phyloP scores from a whole-genome alignment of 2,888 invertebrate genomes.

The Xiphydria camelus region DNA sequence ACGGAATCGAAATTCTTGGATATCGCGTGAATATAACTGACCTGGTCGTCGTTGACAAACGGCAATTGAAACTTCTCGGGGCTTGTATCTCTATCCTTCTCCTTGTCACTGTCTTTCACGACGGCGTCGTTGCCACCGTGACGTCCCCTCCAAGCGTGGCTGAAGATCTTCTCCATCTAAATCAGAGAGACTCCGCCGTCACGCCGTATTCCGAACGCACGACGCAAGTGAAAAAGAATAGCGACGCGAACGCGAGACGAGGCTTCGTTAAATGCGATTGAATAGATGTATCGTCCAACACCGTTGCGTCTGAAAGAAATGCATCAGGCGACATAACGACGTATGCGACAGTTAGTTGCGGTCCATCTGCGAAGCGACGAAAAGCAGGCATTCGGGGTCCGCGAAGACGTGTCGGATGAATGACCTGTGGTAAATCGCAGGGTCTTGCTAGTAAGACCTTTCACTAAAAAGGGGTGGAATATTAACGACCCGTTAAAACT shows the following conservation, averaged over 20 bases:
- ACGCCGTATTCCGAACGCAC: background rate
- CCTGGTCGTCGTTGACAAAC: constrained; percentile 39
- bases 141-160: constrained; percentile 86
- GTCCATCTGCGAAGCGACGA: no score
- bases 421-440: no score
- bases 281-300: constrained; percentile 2
- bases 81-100: constrained; percentile 23
- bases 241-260: background rate
- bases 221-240: constrained; percentile 1
- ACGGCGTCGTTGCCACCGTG: constrained; percentile 59
- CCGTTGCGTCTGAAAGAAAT: constrained; percentile 4
- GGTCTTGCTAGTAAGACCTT: no score
- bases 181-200: constrained; percentile 7
- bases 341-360: no score
- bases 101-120: constrained; percentile 21
- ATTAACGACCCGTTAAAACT: no score
- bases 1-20: no score
- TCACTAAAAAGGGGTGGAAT: no score
- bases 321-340: no score
- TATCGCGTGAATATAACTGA: constrained; percentile 18
- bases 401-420: no score
- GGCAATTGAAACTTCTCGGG: constrained; percentile 35
- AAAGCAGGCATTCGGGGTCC: no score
- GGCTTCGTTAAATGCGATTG: no score
- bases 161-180: constrained; percentile 93